Conservation (phyloP, 2,113 vertebrate species). For the Falcunculus frontatus region DNA sequence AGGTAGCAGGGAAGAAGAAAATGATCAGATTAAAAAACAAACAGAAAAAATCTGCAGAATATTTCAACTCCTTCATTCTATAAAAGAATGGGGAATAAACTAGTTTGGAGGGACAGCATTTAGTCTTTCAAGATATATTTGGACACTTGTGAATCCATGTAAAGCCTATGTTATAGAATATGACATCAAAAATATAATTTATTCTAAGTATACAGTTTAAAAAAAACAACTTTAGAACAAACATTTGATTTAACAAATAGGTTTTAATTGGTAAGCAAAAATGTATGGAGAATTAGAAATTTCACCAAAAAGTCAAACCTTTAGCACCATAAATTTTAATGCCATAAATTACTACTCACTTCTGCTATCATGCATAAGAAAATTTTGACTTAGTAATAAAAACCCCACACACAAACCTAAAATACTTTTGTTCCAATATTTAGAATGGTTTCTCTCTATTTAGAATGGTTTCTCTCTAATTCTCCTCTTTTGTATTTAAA, state of each 20-base stretch:
- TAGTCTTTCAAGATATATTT: neutral
- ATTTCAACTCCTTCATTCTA: neutral
- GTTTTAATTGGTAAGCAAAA: neutral
- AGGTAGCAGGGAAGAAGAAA: neutral
- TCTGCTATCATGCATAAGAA: neutral
- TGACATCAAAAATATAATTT: neutral
- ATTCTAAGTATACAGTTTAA: neutral
- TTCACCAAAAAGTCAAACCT: neutral
- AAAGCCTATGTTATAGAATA: neutral
- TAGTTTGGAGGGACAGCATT: neutral
- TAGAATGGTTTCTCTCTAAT: neutral
- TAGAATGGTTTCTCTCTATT: neutral
- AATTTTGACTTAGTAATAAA: neutral
- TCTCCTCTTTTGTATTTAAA: neutral
- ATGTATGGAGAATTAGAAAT: neutral
- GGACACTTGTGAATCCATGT: neutral
- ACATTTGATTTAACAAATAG: neutral
- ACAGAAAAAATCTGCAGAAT: neutral
- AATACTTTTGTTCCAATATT: neutral
- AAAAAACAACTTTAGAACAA: neutral
- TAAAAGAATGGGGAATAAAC: neutral
- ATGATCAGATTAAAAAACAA: neutral
- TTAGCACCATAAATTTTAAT: neutral
- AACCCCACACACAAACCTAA: rapidly evolving
- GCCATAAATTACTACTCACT: neutral